Base-by-base conservation (phyloP, 1,140 invertebrate species). In the Aphelenchoides fujianensis region DNA sequence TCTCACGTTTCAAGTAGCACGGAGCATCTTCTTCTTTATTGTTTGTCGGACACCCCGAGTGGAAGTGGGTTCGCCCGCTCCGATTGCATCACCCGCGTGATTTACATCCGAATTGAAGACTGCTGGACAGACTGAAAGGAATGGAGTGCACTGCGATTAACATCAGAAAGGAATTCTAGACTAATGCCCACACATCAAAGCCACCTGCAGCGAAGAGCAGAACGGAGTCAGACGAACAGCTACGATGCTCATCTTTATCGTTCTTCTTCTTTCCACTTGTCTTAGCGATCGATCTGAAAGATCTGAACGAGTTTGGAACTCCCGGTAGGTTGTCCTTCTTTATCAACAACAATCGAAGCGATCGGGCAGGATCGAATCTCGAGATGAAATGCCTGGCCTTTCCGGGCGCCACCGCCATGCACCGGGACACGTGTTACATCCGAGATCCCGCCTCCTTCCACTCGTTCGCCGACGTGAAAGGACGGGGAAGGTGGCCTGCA, bases 241-340 rank as follows among this genome's bases (percentile, higher is more conserved):
- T n/a, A n/a, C n/a, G n/a, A n/a, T n/a, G n/a, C n/a, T n/a, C n/a
- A n/a, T n/a, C n/a, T n/a, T n/a, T n/a, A n/a, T 48, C 41, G 41
- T 48, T 12, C 41, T 48, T 48, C 41, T 48, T 48, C 41, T 48
- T 48, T 48, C 12, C 41, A 16, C 41, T n/a, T 16, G 41, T 48
- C 23, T 59, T 19, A 59, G 5, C 5, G 28, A 7, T 59, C 7
- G 55, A 59, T 59, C 23, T 59, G 55, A 19, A 59, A 5, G 19
- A 59, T 59, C 34, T 59, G 55, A 59, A 59, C 23, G 55, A 59
- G 7, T 59, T 59, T 23, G 55, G 55, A 59, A 59, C 55, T 7
- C 55, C 55, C 5, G 55, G 55, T 59, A 7, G 7, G 55, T 30
- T 32, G 5, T 30, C 28, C 28, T 5, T n/a, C n/a, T n/a, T n/a